Conservation (phyloP, 2,797 vertebrate genomes). For the Trematomus bernacchii region DNA sequence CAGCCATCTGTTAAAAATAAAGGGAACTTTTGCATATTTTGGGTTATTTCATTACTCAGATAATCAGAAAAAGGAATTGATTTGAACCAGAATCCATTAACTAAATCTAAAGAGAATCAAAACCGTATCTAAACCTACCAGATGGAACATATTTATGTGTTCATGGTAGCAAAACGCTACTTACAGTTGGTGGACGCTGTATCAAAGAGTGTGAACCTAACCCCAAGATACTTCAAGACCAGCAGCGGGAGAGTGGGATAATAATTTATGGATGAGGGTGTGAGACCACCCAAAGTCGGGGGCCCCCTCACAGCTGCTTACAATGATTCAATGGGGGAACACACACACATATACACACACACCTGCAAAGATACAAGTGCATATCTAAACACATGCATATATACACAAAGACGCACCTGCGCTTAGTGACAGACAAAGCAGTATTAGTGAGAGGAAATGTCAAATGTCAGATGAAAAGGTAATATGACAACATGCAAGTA, state of each 20-base stretch:
- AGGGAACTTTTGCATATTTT: background rate
- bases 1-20: background rate
- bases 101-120: slow-evolving; percentile 4
- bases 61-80: background rate
- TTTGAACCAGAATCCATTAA: too few species aligned
- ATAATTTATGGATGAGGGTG: slow-evolving; percentile 70
- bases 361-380: slow-evolving; percentile 42
- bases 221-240: slow-evolving; percentile 54
- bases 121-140: background rate
- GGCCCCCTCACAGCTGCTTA: slow-evolving; percentile 70
- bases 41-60: background rate
- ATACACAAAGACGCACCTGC: slow-evolving; percentile 6
- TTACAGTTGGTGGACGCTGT: slow-evolving; percentile 16
- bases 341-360: slow-evolving; percentile 18
- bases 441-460: too few species aligned
- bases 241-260: slow-evolving; percentile 49
- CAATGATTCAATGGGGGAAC: slow-evolving; percentile 40
- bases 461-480: too few species aligned
- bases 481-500: background rate
- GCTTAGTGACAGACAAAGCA: background rate
- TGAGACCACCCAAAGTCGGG: slow-evolving; percentile 76
- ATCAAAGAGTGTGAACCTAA: slow-evolving; percentile 47
- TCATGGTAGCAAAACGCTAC: slow-evolving; percentile 14
- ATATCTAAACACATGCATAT: slow-evolving; percentile 33
- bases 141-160: slow-evolving; percentile 26